A percentile compares a stretch with the other conserved stretches of the same genome.
phyloP scores from a whole-genome alignment of 92 coral and sea anemone genomes.

The Actinernus sp. region DNA sequence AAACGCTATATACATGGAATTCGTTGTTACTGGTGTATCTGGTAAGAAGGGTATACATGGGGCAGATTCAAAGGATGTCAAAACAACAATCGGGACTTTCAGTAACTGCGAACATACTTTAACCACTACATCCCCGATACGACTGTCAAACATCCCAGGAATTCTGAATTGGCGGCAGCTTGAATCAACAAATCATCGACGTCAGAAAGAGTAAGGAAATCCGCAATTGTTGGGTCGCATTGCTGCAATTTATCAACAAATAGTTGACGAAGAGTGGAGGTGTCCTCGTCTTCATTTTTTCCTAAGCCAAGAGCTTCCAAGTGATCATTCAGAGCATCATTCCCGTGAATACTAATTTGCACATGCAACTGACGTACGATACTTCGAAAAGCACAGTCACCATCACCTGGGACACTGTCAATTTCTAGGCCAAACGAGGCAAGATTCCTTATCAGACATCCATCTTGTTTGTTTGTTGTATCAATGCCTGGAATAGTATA shows the following conservation, averaged over 20 bases:
- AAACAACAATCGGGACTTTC: slow-evolving; percentile 2
- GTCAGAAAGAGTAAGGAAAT: no score
- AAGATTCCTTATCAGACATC: slow-evolving; percentile 6
- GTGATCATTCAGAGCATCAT: not conserved
- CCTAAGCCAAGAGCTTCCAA: not conserved
- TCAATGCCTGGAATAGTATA: not conserved
- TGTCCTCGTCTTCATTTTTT: slow-evolving; percentile 6
- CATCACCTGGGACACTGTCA: slow-evolving; percentile 20
- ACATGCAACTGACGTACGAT: slow-evolving; percentile 4
- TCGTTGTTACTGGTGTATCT: no score
- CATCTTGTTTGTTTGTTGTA: not conserved
- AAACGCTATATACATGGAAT: slow-evolving; percentile 25
- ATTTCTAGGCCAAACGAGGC: slow-evolving; percentile 20
- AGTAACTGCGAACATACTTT: slow-evolving; percentile 15
- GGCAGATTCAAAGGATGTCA: slow-evolving; percentile 14
- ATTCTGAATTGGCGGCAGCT: slow-evolving; percentile 5
- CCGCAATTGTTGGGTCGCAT: slow-evolving; percentile 6
- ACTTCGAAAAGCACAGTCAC: slow-evolving; percentile 41
- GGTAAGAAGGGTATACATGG: slow-evolving; percentile 6
- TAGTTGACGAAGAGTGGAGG: slow-evolving; percentile 18
- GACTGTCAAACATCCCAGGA: slow-evolving; percentile 12
- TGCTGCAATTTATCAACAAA: slow-evolving; percentile 7
- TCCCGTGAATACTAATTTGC: not conserved
- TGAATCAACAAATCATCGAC: no score
- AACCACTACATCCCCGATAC: slow-evolving; percentile 13